Percentiles rank a stretch among this genome's conserved stretches.
Conservation (phyloP, 2,113 vertebrate genomes). For the Triplophysa tibetana region DNA sequence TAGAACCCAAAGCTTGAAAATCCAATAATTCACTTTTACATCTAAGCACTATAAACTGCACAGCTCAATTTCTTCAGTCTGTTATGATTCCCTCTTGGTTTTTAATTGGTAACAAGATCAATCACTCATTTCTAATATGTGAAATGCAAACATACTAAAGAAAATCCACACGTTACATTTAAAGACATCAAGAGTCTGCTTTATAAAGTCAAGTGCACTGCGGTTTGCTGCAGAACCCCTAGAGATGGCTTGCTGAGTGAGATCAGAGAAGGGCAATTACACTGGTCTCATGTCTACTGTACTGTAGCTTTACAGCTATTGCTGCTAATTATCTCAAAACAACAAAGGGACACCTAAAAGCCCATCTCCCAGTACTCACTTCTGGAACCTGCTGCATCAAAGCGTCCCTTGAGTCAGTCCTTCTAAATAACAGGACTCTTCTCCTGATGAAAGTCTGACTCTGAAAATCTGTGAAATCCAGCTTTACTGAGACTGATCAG, state of each 20-base stretch:
- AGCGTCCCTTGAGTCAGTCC: not conserved
- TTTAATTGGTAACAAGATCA: not conserved
- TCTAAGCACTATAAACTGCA: no score
- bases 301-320: conserved; percentile 16
- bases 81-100: not conserved
- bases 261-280: conserved; percentile 11
- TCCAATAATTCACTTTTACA: no score
- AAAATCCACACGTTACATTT: conserved; percentile 1
- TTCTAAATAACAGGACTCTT: conserved; percentile 19
- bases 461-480: not conserved
- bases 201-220: conserved; percentile 29
- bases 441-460: conserved; percentile 13
- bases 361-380: conserved; percentile 1
- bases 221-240: not conserved
- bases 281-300: not conserved
- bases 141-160: not conserved
- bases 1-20: no score
- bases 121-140: not conserved
- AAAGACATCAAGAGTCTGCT: conserved; percentile 2
- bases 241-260: not conserved
- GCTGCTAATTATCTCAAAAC: conserved; percentile 36
- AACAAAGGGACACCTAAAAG: conserved; percentile 34
- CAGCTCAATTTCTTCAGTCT: not conserved
- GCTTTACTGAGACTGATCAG: not conserved
- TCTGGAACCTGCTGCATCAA: conserved; percentile 12